Base-by-base conservation (phyloP, 1,140 invertebrate species). In the Pachyrhynchus sulphureomaculatus region DNA sequence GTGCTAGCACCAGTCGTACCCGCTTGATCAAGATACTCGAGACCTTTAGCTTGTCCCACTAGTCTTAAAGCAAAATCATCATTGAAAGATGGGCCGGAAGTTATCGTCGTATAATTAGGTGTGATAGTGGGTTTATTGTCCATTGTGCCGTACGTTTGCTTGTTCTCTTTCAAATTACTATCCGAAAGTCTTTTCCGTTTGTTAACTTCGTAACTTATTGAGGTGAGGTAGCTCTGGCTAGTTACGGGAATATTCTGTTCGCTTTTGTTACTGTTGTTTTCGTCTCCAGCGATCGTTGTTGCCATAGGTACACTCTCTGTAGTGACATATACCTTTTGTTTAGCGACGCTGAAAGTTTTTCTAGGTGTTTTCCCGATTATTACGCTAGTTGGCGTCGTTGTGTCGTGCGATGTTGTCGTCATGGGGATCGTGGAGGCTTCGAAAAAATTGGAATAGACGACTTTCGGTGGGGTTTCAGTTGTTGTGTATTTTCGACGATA, bases 141-240 rank as follows among this genome's bases (percentile, higher is more conserved):
- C 9, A 17, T 42, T 42, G 12, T 17, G 10, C 12, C 17, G 18
- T 9, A 42, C 12, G 2, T 12, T 24, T 45, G 13, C 5, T 6
- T 42, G 39, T 10, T 54, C 2, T 32, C 15, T 34, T 13, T 24
- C 13, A 33, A 18, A 0, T 18, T 15, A 49, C 15, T 49, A 64
- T 74, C 69, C 18, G 72, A 72, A 33, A 41, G 39, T 37, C 65
- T 64, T 24, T 70, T 70, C 32, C 54, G 67, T 29, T 70, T 73
- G 45, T 72, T 70, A 8, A 78, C 69, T 64, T 78, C 68, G 45
- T 74, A 67, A 65, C 74, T 78, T 2, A 77, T 75, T 0, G 75
- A 78, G 15, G 77, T 78, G 18, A 67, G 69, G 34, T 67, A 73
- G 62, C 75, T 77, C 67, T 76, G 74, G 56, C 72, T 73, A 12